A percentile compares a stretch with the other conserved stretches of the same genome.
Evolutionary conservation across 2,797 vertebrate genomes (phyloP).

Genomic region (Lemur catta): DNA sequence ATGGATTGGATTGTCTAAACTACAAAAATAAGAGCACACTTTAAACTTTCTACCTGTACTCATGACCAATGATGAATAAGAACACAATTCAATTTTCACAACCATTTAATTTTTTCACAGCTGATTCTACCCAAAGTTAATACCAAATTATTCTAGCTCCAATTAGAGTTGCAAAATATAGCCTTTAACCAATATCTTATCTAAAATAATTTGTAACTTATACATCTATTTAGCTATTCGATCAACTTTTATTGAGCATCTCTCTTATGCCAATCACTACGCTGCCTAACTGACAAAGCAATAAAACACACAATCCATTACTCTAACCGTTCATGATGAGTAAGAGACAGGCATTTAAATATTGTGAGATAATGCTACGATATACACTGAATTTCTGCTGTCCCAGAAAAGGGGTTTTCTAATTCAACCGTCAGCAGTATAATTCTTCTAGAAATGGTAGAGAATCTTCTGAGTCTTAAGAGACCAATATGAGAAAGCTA

Average conservation of each 20-base stretch:
- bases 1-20: background rate
- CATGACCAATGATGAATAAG: background rate
- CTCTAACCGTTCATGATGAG: background rate
- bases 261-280: background rate
- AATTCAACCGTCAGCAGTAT: background rate
- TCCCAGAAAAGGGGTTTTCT: background rate
- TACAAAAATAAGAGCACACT: background rate
- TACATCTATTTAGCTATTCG: background rate
- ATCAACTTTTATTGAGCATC: background rate
- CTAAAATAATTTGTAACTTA: background rate
- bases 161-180: background rate
- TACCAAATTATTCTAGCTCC: background rate
- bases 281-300: background rate
- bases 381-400: background rate
- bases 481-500: background rate
- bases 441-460: background rate
- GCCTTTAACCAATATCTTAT: background rate
- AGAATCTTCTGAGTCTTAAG: background rate
- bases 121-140: background rate
- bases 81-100: background rate
- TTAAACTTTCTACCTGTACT: slow-evolving; percentile 4
- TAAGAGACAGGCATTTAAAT: background rate
- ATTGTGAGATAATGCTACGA: background rate
- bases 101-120: background rate
- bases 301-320: background rate